A percentile compares a stretch with the other conserved stretches of the same genome.
Evolutionary conservation across 2,797 vertebrate genomes (phyloP).

Genomic region (Agapornis canus): DNA sequence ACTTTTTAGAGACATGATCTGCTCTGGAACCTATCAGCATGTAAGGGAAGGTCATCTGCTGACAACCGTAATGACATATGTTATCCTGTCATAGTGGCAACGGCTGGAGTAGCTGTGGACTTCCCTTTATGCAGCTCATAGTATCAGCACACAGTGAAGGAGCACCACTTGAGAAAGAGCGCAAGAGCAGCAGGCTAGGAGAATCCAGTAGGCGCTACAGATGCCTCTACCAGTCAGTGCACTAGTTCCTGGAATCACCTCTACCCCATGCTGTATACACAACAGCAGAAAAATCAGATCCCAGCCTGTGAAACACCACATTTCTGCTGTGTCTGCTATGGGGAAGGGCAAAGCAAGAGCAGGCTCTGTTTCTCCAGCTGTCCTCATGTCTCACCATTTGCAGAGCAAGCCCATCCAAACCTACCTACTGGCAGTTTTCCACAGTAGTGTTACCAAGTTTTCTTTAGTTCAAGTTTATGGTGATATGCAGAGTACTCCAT

Average conservation of each 20-base stretch:
- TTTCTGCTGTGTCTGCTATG: background rate
- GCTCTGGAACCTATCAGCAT: background rate
- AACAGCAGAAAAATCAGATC: background rate
- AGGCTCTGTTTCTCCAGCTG: background rate
- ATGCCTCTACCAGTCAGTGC: background rate
- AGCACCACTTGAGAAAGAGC: background rate
- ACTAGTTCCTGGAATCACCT: background rate
- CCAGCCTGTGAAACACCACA: background rate
- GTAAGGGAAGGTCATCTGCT: background rate
- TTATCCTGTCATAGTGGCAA: fast-evolving
- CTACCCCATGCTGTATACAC: fast-evolving
- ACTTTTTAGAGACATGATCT: background rate
- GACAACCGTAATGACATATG: fast-evolving
- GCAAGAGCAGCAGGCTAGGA: background rate
- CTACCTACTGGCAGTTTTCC: background rate
- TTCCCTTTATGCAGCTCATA: background rate
- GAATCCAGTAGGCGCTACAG: background rate
- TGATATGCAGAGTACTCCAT: background rate
- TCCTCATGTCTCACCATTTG: background rate
- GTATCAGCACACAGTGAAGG: background rate
- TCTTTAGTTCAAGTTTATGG: background rate
- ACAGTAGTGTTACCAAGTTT: background rate
- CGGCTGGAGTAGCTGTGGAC: background rate
- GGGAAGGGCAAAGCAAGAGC: background rate
- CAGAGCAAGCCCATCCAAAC: background rate